A percentile compares a stretch with the other conserved stretches of the same genome.
Conservation (phyloP, 1,140 invertebrate species). For the Dreissena polymorpha region DNA sequence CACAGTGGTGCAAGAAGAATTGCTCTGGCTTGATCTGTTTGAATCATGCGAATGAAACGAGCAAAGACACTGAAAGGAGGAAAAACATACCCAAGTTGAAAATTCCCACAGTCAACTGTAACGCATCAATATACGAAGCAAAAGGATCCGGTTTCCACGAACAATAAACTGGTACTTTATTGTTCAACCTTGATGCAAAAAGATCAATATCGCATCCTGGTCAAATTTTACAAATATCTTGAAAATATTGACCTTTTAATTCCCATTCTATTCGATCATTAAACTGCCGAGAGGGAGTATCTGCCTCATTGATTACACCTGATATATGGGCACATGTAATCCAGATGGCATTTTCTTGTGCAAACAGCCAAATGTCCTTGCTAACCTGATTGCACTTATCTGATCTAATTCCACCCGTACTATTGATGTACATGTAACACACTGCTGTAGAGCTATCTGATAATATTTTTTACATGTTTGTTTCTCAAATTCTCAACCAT, state of each 20-base stretch:
- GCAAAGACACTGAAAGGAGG: slow-evolving; percentile 22
- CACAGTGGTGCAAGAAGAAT: slow-evolving; percentile 55
- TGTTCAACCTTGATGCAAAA: slow-evolving; percentile 26
- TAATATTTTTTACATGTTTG: slow-evolving; percentile 25
- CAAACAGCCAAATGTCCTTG: slow-evolving; percentile 20
- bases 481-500: background rate
- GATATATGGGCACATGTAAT: too few relatives aligned
- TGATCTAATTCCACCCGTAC: slow-evolving; percentile 13
- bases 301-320: too few relatives aligned
- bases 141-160: slow-evolving; percentile 11
- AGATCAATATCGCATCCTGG: background rate
- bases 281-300: too few relatives aligned
- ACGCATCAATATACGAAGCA: slow-evolving; percentile 16
- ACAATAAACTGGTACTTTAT: slow-evolving; percentile 12
- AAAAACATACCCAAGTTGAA: slow-evolving; percentile 11
- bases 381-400: background rate
- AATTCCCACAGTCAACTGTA: slow-evolving; percentile 12
- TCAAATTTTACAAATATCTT: too few relatives aligned
- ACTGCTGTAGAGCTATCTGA: background rate
- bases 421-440: slow-evolving; percentile 17
- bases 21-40: slow-evolving; percentile 31
- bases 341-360: too few relatives aligned
- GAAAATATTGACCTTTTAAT: too few relatives aligned
- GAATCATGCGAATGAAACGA: slow-evolving; percentile 44
- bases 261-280: too few relatives aligned